Conservation (phyloP, 2,113 vertebrate species). For the Peromyscus leucopus region DNA sequence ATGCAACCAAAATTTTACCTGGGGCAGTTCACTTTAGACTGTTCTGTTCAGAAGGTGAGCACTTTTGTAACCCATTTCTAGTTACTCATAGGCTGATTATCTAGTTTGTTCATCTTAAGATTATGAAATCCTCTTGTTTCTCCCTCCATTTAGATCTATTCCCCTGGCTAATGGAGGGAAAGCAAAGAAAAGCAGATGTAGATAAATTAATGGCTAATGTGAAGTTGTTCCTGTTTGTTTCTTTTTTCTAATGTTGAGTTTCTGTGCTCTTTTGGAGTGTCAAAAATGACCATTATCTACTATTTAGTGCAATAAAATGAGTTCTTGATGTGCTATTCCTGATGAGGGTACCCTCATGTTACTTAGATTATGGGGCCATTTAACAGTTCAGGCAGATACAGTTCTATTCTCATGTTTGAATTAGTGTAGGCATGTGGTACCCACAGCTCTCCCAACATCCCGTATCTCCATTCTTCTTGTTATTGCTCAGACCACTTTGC, state of each 20-base stretch:
- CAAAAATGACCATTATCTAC: background rate
- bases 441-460: background rate
- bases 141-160: constrained; percentile 16
- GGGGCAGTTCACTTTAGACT: constrained; percentile 54
- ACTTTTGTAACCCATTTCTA: constrained; percentile 48
- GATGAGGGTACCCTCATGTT: constrained; percentile 7
- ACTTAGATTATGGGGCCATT: constrained; percentile 27
- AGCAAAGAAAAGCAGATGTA: background rate
- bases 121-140: constrained; percentile 20
- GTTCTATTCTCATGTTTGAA: constrained; percentile 26
- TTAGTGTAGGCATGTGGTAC: background rate
- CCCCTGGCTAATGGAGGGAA: background rate
- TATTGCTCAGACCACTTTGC: background rate
- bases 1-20: constrained; percentile 58
- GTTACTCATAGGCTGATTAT: constrained; percentile 31
- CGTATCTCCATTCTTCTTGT: background rate
- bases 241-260: background rate
- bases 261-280: background rate
- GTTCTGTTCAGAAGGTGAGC: constrained; percentile 37
- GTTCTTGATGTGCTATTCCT: background rate
- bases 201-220: constrained; percentile 36
- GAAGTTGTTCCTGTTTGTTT: background rate
- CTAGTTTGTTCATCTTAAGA: constrained; percentile 60
- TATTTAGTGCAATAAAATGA: constrained; percentile 41
- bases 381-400: background rate